phyloP scores from a whole-genome alignment of 2,888 invertebrate species.

The Malthinus seriepunctatus region DNA sequence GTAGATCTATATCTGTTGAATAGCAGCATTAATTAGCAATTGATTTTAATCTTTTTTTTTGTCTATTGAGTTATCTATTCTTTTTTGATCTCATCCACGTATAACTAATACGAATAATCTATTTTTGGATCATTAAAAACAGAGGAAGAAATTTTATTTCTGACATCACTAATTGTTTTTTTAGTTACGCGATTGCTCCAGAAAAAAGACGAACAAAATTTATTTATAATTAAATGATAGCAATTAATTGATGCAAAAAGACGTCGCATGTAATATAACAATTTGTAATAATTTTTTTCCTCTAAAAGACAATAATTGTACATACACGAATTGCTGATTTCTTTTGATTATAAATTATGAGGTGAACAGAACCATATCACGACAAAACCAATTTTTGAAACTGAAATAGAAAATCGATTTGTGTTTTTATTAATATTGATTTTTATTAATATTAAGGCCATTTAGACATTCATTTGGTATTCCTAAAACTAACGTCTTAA shows the following conservation, averaged over 20 bases:
- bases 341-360: not conserved
- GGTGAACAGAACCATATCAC: no score
- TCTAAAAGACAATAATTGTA: not conserved
- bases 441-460: no score
- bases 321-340: not conserved
- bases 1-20: conserved; percentile 15
- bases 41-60: conserved; percentile 12
- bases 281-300: not conserved
- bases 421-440: no score
- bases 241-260: not conserved
- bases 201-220: no score
- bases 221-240: not conserved
- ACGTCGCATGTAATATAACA: not conserved
- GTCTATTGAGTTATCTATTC: conserved; percentile 6
- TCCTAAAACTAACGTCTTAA: no score
- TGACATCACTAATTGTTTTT: not conserved
- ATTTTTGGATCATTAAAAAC: no score
- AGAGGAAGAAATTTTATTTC: no score
- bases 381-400: no score
- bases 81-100: not conserved
- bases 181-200: conserved; percentile 1
- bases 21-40: conserved; percentile 17
- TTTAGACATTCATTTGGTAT: no score
- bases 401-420: no score
- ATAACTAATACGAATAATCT: conserved; percentile 5